These are phyloP conservation scores for Pollenia amentaria DNA, from an alignment of 2,888 invertebrate species.

Conservation along the genomic window DNA sequence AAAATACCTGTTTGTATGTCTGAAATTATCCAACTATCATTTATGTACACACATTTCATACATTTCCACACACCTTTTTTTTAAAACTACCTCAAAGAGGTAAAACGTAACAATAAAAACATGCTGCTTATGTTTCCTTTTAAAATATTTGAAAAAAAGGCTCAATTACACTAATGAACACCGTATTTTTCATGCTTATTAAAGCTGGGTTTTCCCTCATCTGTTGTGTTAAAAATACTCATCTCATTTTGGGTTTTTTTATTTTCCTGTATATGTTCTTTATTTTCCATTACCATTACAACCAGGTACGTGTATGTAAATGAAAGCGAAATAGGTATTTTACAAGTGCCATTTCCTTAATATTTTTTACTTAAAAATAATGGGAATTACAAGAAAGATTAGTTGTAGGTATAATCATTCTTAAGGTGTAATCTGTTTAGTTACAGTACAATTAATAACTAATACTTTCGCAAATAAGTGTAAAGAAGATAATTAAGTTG, in stretches of 20 bases:
- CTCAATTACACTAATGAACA: slow-evolving; percentile 68
- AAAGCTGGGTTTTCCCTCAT: slow-evolving; percentile 39
- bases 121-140: slow-evolving; percentile 35
- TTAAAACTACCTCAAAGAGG: slow-evolving; percentile 29
- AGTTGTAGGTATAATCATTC: neutral
- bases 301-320: neutral
- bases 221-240: slow-evolving; percentile 25
- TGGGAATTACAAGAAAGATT: neutral
- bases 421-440: neutral
- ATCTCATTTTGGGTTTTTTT: slow-evolving; percentile 10
- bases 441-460: too few species aligned
- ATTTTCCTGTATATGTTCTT: neutral
- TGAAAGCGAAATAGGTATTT: neutral
- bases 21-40: neutral
- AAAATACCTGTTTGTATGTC: too few species aligned
- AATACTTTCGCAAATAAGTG: too few species aligned
- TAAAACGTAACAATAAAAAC: slow-evolving; percentile 46
- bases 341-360: neutral
- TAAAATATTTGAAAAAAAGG: neutral
- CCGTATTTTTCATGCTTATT: slow-evolving; percentile 52
- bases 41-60: neutral
- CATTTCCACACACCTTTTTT: neutral
- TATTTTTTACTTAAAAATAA: neutral
- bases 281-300: slow-evolving; percentile 21
- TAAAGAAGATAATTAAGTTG: too few species aligned